These are phyloP conservation scores for Cerceris rybyensis DNA, from an alignment of 2,888 invertebrate genomes.

Conservation along the genomic window DNA sequence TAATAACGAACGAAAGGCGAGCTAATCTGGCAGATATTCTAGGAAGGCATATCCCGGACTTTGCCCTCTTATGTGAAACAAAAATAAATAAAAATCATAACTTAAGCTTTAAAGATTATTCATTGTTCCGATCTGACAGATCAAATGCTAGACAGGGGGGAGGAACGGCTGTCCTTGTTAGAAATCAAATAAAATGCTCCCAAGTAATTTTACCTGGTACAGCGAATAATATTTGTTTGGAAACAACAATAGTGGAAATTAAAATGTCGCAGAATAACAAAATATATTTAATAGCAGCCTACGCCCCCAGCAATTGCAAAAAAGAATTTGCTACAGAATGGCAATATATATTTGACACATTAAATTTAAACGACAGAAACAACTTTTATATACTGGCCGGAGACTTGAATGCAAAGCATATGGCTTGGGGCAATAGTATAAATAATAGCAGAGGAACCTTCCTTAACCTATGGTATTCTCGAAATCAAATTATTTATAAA, in stretches of 20 bases:
- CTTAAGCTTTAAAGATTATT: neutral
- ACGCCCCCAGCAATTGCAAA: conserved; percentile 1
- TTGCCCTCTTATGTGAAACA: neutral
- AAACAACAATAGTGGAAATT: neutral
- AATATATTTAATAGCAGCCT: neutral
- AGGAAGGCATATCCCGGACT: neutral
- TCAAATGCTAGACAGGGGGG: neutral
- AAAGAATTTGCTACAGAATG: neutral
- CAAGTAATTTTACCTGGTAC: too few relatives aligned
- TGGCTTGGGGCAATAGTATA: neutral
- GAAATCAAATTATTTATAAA: neutral
- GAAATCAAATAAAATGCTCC: too few relatives aligned
- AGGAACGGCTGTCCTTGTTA: too few relatives aligned
- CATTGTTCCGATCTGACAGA: neutral
- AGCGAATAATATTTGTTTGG: neutral
- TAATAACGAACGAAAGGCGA: conserved; percentile 23
- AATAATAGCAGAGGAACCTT: neutral
- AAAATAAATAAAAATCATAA: neutral
- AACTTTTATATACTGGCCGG: neutral
- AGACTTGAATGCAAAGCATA: conserved; percentile 1
- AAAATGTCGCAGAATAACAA: neutral
- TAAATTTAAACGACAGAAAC: neutral
- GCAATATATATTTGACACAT: neutral
- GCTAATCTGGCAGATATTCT: neutral
- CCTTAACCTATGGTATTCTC: neutral